Percentiles rank a stretch among this genome's conserved stretches.
Evolutionary conservation across 2,797 vertebrate species (phyloP).

Genomic region (Myoxocephalus aenaeus): DNA sequence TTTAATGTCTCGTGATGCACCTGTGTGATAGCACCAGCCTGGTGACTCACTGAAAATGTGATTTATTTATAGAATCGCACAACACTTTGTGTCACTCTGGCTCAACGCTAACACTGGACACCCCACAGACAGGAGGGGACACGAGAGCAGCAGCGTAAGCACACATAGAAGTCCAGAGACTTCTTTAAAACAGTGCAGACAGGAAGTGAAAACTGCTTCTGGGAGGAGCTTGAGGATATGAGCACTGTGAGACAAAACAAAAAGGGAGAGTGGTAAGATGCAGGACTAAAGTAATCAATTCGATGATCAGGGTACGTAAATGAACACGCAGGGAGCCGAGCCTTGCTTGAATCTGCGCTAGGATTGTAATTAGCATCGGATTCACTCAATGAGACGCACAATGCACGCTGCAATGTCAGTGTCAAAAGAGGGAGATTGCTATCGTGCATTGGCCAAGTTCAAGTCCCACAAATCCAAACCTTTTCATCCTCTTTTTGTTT

Average conservation of each 20-base stretch:
- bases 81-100: constrained; percentile 61
- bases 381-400: not conserved
- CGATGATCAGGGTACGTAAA: not conserved
- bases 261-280: not conserved
- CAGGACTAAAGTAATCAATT: not conserved
- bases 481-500: too few species aligned
- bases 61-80: constrained; percentile 70
- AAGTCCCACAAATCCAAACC: not conserved
- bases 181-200: constrained; percentile 12
- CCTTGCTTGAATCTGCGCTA: not conserved
- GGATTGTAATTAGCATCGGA: constrained; percentile 1
- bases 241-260: not conserved
- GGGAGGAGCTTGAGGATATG: not conserved
- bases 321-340: not conserved
- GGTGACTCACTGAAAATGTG: constrained; percentile 67
- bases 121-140: constrained; percentile 47
- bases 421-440: not conserved
- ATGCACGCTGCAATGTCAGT: not conserved
- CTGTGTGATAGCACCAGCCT: constrained; percentile 18
- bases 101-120: constrained; percentile 51
- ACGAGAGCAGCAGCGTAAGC: not conserved
- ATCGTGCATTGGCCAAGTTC: not conserved
- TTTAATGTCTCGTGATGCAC: constrained; percentile 33
- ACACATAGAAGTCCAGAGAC: not conserved
- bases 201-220: not conserved